A percentile compares a stretch with the other conserved stretches of the same genome.
phyloP scores from a whole-genome alignment of 2,797 vertebrate species.

The Mastacembelus armatus region DNA sequence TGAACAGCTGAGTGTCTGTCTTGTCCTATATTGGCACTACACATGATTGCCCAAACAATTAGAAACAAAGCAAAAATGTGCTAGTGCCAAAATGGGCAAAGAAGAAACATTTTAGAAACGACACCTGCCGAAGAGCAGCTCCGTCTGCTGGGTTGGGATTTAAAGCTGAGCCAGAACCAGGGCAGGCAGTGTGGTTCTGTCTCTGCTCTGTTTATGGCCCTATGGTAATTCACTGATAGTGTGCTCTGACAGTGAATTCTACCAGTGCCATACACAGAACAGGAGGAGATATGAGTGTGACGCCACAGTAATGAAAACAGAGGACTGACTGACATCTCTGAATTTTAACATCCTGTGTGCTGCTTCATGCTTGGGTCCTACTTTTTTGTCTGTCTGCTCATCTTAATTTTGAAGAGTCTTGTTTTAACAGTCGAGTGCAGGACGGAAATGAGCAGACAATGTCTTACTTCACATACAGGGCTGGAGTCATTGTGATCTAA shows the following conservation, averaged over 20 bases:
- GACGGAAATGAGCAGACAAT: conserved; percentile 14
- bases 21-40: conserved; percentile 99
- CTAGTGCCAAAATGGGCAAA: conserved; percentile 99
- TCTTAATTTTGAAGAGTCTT: not conserved
- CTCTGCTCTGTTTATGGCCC: conserved; percentile 99
- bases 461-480: too few relatives aligned
- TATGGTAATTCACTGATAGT: conserved; percentile 99
- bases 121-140: not conserved
- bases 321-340: not conserved
- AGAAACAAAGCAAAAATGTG: conserved; percentile 99
- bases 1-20: conserved; percentile 66
- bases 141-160: not conserved
- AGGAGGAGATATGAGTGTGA: conserved; percentile 87
- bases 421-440: not conserved
- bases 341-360: not conserved
- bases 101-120: conserved; percentile 61
- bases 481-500: too few relatives aligned
- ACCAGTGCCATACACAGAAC: conserved; percentile 99
- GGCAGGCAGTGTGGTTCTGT: conserved; percentile 87
- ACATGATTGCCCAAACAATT: conserved; percentile 97
- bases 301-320: conserved; percentile 48
- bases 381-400: not conserved
- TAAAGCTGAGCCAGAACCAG: conserved; percentile 3
- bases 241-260: conserved; percentile 99
- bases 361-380: not conserved